Evolutionary conservation across 2,888 invertebrate species (phyloP).

Genomic region (Dasysyrphus albostriatus): DNA sequence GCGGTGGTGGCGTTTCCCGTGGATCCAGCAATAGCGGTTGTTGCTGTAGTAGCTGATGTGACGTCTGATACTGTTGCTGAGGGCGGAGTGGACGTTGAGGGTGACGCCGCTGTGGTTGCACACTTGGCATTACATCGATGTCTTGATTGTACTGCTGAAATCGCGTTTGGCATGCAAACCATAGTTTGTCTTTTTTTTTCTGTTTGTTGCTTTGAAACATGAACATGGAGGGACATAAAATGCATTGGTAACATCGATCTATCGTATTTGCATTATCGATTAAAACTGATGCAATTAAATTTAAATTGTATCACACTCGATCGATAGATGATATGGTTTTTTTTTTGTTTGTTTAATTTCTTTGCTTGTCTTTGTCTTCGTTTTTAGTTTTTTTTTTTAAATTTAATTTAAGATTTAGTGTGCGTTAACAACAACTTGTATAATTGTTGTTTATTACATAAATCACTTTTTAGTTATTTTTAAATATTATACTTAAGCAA

Average conservation of each 20-base stretch:
- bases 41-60: slow-evolving; percentile 1
- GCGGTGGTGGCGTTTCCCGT: slow-evolving; percentile 41
- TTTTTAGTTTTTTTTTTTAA: slow-evolving; percentile 7
- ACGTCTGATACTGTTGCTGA: slow-evolving; percentile 74
- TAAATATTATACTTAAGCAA: slow-evolving; percentile 49
- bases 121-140: slow-evolving; percentile 80
- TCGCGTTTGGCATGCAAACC: slow-evolving; percentile 83
- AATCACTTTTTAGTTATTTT: slow-evolving; percentile 56
- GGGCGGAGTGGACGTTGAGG: slow-evolving; percentile 81
- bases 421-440: slow-evolving; percentile 52
- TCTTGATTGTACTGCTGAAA: slow-evolving; percentile 78
- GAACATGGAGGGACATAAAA: slow-evolving; percentile 84
- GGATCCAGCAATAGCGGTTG: slow-evolving; percentile 36
- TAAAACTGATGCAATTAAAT: slow-evolving; percentile 79
- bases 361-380: slow-evolving; percentile 42
- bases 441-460: slow-evolving; percentile 51
- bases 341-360: slow-evolving; percentile 12
- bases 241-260: slow-evolving; percentile 84
- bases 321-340: slow-evolving; percentile 67
- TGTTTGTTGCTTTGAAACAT: slow-evolving; percentile 83
- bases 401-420: slow-evolving; percentile 54
- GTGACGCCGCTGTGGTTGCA: slow-evolving; percentile 81
- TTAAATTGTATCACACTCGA: slow-evolving; percentile 68
- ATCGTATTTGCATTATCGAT: slow-evolving; percentile 84
- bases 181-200: slow-evolving; percentile 82